phyloP scores from a whole-genome alignment of 1,140 invertebrate species.

The Cryptotermes secundus region DNA sequence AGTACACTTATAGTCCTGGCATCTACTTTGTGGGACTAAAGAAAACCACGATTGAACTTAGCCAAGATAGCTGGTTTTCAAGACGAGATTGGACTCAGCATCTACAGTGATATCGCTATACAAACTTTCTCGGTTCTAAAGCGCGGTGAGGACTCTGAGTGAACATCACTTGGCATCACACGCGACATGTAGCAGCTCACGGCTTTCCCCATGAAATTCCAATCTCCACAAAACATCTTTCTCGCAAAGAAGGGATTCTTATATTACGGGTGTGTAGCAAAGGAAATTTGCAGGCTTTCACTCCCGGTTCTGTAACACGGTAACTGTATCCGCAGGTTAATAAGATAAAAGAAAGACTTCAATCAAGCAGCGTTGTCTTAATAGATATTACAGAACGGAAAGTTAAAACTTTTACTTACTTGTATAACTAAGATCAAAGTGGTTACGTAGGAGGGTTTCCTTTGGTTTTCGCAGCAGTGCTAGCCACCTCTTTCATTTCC shows the following conservation, averaged over 20 bases:
- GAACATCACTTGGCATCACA: no score
- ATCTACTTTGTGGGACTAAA: no score
- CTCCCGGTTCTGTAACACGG: not conserved
- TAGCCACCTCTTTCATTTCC: not conserved
- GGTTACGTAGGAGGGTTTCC: not conserved
- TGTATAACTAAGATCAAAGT: slow-evolving; percentile 5
- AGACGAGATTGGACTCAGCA: no score
- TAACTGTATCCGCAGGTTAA: not conserved
- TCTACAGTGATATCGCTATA: no score
- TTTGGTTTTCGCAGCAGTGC: not conserved
- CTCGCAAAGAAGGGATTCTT: not conserved
- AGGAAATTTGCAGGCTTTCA: not conserved
- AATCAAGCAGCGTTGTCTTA: not conserved
- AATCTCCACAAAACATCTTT: no score
- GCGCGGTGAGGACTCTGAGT: no score
- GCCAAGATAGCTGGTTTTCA: no score
- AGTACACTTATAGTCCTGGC: no score
- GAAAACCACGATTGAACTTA: no score
- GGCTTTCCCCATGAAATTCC: no score
- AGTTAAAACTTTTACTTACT: not conserved
- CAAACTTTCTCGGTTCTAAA: no score
- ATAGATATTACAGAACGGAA: not conserved
- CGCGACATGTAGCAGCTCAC: no score
- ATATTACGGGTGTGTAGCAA: not conserved
- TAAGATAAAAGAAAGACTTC: not conserved